These are phyloP conservation scores for Acrobasis repandana DNA, from an alignment of 2,888 invertebrate species.

Conservation along the genomic window DNA sequence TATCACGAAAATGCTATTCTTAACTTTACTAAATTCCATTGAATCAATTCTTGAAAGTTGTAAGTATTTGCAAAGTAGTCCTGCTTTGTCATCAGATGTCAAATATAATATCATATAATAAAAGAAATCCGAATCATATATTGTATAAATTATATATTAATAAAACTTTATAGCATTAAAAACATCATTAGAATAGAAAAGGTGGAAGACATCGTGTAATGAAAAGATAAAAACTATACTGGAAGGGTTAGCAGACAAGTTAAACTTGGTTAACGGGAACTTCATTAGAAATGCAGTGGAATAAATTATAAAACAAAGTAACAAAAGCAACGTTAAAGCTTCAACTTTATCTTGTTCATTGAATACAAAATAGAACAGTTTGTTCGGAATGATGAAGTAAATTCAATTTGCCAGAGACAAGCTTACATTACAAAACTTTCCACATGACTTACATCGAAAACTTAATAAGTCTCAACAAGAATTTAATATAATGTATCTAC, in stretches of 20 bases:
- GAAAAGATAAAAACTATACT: constrained; percentile 38
- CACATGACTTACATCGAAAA: constrained; percentile 52
- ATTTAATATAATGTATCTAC: constrained; percentile 51
- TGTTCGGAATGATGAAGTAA: constrained; percentile 58
- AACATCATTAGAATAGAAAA: constrained; percentile 44
- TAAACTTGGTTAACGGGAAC: constrained; percentile 34
- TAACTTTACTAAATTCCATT: constrained; percentile 78
- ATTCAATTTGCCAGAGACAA: constrained; percentile 45
- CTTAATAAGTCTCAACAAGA: constrained; percentile 61
- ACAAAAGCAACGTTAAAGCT: constrained; percentile 45
- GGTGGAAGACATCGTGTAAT: constrained; percentile 65
- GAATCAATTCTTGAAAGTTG: constrained; percentile 62
- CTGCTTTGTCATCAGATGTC: constrained; percentile 28
- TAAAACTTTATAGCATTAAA: constrained; percentile 41
- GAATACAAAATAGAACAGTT: constrained; percentile 45
- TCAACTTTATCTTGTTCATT: constrained; percentile 38
- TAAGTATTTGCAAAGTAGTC: constrained; percentile 41
- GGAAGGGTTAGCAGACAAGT: constrained; percentile 38
- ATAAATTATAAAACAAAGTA: constrained; percentile 42
- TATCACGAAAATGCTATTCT: constrained; percentile 81
- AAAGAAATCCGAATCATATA: not conserved
- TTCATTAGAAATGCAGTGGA: constrained; percentile 38
- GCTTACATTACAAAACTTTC: constrained; percentile 50
- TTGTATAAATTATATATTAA: not conserved
- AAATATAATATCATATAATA: not conserved